Base-by-base conservation (phyloP, 2,888 invertebrate genomes). In the Tenthredo mesomela region DNA sequence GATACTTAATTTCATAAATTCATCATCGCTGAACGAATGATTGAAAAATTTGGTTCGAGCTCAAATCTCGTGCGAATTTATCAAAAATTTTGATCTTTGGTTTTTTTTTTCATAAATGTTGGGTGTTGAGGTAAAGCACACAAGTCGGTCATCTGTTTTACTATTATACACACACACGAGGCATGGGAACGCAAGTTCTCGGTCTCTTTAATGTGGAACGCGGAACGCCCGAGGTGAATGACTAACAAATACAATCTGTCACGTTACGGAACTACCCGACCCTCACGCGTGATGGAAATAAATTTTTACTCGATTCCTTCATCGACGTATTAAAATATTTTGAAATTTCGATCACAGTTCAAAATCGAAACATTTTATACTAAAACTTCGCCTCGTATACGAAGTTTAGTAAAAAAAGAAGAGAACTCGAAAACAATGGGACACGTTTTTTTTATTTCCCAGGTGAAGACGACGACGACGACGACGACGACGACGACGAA, bases 401-500 rank as follows among this genome's bases (percentile, higher is more conserved):
- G 61, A 67, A 29, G 18, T 25, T 61, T 47, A 1, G 21, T 21
- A 2, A 29, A 12, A 33, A 15, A 33, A 67, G 5, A 18, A 65
- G 9, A 29, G 29, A 65, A 18, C 25, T 18, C 33, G 5, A 33
- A 33, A 33, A 12, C 18, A 67, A 67, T 67, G 18, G 33, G 33
- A 37, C 12, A 37, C 0, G 0, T 33, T 10, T 80, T 37, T 80
- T 37, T 6, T 15, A 40, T 40, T 80, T 88, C 86, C 85, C 90
- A 92, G 93, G 90, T 83, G 93, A 94, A 86, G 95, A 95, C 87
- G 95, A 95, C 85, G 95, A 95, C 84, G 95, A 95, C 85, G 95
- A 95, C 85, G 95, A 96, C 78, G 96, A 96, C 85, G 95, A 95
- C 78, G 95, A 95, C 77, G 95, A 95, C 73, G 94, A 95, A 77